These are phyloP conservation scores for Macquaria australasica DNA, from an alignment of 2,113 vertebrate genomes.

Conservation along the genomic window DNA sequence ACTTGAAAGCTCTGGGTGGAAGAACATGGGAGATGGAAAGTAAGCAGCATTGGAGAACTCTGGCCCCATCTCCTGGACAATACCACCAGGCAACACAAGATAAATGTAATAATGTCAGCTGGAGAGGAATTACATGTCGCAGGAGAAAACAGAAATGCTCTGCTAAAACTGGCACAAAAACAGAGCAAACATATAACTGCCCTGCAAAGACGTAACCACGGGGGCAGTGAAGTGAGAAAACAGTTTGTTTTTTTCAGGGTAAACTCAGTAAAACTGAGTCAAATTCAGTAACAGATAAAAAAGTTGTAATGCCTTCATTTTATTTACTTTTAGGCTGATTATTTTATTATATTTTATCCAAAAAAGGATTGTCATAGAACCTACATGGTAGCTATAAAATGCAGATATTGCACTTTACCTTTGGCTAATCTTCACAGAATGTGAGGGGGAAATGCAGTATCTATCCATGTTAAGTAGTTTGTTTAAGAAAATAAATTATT, in stretches of 20 bases:
- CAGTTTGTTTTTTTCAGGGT: no score
- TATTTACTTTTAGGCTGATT: background rate
- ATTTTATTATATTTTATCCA: background rate
- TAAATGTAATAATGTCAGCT: accelerated
- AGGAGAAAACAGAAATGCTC: background rate
- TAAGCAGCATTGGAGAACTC: conserved; percentile 38
- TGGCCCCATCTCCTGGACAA: conserved; percentile 76
- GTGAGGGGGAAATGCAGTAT: background rate
- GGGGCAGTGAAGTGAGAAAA: background rate
- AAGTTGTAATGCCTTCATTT: no score
- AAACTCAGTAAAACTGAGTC: background rate
- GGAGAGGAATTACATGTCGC: background rate
- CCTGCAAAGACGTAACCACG: background rate
- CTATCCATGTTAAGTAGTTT: background rate
- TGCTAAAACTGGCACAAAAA: background rate
- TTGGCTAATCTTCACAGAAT: background rate
- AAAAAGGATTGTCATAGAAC: no score
- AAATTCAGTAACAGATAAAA: no score
- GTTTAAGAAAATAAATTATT: no score
- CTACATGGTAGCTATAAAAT: background rate
- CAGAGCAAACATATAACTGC: background rate
- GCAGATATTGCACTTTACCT: background rate
- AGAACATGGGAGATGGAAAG: background rate
- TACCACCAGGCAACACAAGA: background rate
- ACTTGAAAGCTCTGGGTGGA: background rate